Percentiles rank a stretch among this genome's conserved stretches.
Conservation (phyloP, 1,140 invertebrate genomes). For the Tachypleus tridentatus region DNA sequence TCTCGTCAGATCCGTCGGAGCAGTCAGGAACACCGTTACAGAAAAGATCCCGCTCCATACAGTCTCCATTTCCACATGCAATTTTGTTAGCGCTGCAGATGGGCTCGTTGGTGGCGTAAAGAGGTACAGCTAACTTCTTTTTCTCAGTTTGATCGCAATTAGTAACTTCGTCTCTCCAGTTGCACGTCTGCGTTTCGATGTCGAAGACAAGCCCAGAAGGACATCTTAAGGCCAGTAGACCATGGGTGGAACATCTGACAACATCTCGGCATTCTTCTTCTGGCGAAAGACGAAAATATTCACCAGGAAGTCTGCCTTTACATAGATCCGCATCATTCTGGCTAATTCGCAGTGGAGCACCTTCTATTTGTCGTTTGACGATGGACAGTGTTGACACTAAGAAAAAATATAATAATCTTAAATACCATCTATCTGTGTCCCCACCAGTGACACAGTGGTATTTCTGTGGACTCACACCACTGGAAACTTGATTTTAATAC, state of each 20-base stretch:
- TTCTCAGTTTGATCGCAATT: conserved; percentile 57
- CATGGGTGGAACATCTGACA: conserved; percentile 89
- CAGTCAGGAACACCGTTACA: conserved; percentile 90
- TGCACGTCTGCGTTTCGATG: conserved; percentile 90
- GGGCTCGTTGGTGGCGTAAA: conserved; percentile 80
- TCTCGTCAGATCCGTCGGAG: conserved; percentile 76
- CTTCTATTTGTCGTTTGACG: conserved; percentile 21
- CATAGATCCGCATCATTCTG: conserved; percentile 63
- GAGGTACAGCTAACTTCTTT: conserved; percentile 65
- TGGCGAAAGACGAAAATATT: conserved; percentile 81
- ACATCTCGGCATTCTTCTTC: conserved; percentile 89
- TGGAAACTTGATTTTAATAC: no score
- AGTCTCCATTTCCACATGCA: conserved; percentile 72
- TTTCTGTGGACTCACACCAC: no score
- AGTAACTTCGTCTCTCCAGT: conserved; percentile 87
- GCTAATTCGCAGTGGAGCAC: conserved; percentile 4
- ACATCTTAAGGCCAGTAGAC: conserved; percentile 81
- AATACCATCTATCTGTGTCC: no score
- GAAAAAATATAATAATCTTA: background rate
- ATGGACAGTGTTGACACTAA: conserved; percentile 10
- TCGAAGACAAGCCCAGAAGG: conserved; percentile 87
- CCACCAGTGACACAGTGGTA: no score
- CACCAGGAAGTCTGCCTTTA: conserved; percentile 87
- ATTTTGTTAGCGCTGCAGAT: conserved; percentile 71
- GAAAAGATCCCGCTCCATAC: conserved; percentile 79